Conservation (phyloP, 1,140 invertebrate species). For the Phymorhynchus buccinoides region DNA sequence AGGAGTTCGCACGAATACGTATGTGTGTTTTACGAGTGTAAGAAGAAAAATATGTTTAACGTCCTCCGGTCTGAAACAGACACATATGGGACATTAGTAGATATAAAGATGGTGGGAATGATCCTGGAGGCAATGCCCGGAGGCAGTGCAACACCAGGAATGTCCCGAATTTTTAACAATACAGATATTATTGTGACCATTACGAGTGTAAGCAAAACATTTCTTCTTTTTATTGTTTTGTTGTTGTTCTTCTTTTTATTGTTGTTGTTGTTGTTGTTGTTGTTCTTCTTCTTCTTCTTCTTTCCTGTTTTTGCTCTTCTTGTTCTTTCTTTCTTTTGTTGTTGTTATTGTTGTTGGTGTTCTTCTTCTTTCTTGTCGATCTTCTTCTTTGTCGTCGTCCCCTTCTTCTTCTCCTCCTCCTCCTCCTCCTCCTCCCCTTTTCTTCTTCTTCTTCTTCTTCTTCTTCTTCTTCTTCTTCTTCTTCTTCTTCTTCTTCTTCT, state of each 20-base stretch:
- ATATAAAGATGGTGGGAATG: too few species aligned
- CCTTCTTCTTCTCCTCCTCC: neutral
- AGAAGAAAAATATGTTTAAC: too few species aligned
- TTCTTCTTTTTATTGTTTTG: neutral
- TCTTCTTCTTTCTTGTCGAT: neutral
- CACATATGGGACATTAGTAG: too few species aligned
- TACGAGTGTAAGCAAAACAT: too few species aligned
- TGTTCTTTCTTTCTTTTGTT: neutral
- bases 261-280: constrained; percentile 5
- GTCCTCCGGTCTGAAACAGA: too few species aligned
- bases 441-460: neutral
- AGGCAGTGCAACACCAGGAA: too few species aligned
- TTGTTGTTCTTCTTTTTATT: neutral
- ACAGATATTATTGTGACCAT: too few species aligned
- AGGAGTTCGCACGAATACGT: too few species aligned
- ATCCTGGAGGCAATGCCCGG: too few species aligned
- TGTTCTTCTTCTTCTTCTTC: neutral
- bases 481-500: neutral
- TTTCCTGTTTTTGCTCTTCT: neutral
- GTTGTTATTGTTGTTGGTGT: neutral
- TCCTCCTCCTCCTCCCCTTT: neutral
- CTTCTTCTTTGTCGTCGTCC: neutral
- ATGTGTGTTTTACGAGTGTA: too few species aligned
- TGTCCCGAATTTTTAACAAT: too few species aligned
- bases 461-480: neutral